These are phyloP conservation scores for Griposia aprilina DNA, from an alignment of 2,888 invertebrate genomes.

Conservation along the genomic window DNA sequence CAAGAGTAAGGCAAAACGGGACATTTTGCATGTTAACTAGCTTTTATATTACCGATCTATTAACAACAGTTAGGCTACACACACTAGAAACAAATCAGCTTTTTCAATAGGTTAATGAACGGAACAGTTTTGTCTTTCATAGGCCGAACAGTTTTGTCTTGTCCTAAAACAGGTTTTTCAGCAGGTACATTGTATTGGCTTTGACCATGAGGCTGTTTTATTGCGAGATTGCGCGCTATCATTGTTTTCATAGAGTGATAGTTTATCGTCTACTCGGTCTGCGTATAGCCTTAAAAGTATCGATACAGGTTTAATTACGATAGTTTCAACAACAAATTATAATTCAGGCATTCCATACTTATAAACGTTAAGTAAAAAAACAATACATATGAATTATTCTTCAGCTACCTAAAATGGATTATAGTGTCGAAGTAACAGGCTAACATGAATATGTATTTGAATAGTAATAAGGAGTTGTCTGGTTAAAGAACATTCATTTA, in stretches of 20 bases:
- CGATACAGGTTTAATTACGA: not conserved
- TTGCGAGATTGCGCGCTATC: not conserved
- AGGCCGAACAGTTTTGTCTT: conserved; percentile 5
- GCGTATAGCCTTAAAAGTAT: not conserved
- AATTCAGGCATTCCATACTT: not conserved
- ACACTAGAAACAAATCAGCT: conserved; percentile 1
- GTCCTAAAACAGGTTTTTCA: not conserved
- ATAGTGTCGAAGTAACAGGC: conserved; percentile 17
- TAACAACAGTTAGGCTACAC: conserved; percentile 3
- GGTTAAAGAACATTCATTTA: conserved; percentile 10
- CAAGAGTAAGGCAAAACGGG: not conserved
- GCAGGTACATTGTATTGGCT: not conserved
- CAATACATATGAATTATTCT: conserved; percentile 28
- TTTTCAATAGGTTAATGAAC: not conserved
- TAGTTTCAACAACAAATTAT: conserved; percentile 21
- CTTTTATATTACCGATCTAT: not conserved
- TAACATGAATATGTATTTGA: conserved; percentile 36
- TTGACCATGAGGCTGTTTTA: not conserved
- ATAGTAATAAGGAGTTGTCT: not conserved
- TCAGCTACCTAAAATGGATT: conserved; percentile 8
- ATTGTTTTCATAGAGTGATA: not conserved
- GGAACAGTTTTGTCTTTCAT: not conserved
- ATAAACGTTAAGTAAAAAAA: conserved; percentile 21
- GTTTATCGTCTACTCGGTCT: not conserved
- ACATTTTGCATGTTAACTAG: not conserved